phyloP scores from a whole-genome alignment of 2,113 vertebrate species.

The Sphaerodactylus townsendi region DNA sequence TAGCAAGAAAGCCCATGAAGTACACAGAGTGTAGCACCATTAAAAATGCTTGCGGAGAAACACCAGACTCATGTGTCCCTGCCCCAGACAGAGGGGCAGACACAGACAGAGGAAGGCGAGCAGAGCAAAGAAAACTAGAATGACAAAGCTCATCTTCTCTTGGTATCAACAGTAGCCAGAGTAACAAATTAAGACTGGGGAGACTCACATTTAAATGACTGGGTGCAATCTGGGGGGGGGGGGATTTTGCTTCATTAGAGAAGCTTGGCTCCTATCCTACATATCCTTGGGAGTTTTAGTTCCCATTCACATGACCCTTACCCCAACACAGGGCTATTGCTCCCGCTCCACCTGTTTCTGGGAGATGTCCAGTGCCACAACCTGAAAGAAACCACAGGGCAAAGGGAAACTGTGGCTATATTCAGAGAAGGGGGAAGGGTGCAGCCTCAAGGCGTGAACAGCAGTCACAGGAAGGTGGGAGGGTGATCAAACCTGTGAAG shows the following conservation, averaged over 20 bases:
- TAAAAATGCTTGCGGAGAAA: no score
- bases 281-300: neutral
- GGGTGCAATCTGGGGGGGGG: no score
- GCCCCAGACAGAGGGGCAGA: no score
- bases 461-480: neutral
- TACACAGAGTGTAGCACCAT: neutral
- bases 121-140: no score
- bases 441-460: neutral
- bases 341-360: no score
- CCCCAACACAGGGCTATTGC: no score
- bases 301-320: neutral
- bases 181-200: no score
- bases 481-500: neutral
- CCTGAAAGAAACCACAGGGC: neutral
- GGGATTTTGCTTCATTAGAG: neutral
- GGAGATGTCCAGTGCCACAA: neutral
- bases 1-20: neutral
- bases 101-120: no score
- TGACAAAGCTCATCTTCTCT: no score
- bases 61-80: no score
- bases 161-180: no score
- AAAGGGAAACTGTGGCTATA: neutral
- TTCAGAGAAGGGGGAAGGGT: neutral
- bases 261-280: neutral
- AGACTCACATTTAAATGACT: neutral